Evolutionary conservation across 2,888 invertebrate species (phyloP).

Genomic region (Cyclophora albipunctata): DNA sequence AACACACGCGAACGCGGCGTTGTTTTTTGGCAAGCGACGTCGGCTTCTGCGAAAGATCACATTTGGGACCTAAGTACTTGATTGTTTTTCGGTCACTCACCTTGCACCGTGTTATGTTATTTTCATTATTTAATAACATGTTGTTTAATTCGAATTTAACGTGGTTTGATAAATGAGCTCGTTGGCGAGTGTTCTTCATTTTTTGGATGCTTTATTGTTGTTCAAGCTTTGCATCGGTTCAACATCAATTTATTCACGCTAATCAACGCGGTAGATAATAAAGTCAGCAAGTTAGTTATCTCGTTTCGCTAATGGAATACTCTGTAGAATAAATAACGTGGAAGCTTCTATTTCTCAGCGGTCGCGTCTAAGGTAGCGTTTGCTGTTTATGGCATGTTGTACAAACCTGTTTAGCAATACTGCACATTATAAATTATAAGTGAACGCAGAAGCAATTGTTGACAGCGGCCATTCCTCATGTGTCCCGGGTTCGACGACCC

Average conservation of each 20-base stretch:
- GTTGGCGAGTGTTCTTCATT: no score
- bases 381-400: no score
- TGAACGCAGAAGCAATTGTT: constrained; percentile 24
- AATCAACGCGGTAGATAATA: no score
- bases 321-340: not conserved
- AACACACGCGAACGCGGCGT: constrained; percentile 5
- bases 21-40: constrained; percentile 64
- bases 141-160: constrained; percentile 37
- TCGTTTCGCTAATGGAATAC: not conserved
- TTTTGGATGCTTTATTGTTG: no score
- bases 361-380: not conserved
- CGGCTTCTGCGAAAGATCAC: constrained; percentile 66
- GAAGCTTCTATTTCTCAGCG: no score
- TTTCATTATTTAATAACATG: constrained; percentile 37
- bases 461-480: constrained; percentile 38
- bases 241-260: no score
- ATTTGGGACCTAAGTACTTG: constrained; percentile 63
- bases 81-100: constrained; percentile 68
- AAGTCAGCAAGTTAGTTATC: not conserved
- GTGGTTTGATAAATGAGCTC: no score
- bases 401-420: no score
- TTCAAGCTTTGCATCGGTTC: no score
- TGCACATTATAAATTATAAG: no score
- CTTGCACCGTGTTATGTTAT: constrained; percentile 43
- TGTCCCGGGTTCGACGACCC: constrained; percentile 46